Evolutionary conservation across 2,113 vertebrate genomes (phyloP), one percentile per base, ranked within the genome.

Genomic region (Callaeas wilsoni): DNA sequence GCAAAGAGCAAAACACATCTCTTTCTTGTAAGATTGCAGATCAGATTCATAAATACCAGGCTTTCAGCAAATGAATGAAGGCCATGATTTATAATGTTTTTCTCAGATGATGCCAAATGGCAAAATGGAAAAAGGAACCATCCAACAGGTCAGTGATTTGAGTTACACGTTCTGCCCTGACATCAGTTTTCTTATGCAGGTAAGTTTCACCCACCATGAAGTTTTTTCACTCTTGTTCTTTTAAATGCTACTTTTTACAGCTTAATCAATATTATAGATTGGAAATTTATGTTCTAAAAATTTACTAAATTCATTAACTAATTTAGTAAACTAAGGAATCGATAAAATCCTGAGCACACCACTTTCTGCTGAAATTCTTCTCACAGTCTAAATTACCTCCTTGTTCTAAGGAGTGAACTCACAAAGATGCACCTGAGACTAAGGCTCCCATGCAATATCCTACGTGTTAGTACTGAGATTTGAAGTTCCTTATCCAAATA

Each of bases 401-500:
- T n/a, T n/a, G 1, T 46, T 90, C 74, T 55, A 70, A 39, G 46
- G 20, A 17, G 22, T 3, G 19, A 88, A 19, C 9, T 70, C 13
- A 16, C 8, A 56, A 52, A 67, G 17, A 9, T 3, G 4, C 8
- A 25, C 26, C 18, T 1, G 3, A 33, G 16, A 12, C 20, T 9
- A 15, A 17, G 13, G 39, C 4, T 63, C 71, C 56, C 22, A 15
- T 0, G 29, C 23, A 25, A 22, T 5, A 13, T 6, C 23, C 50
- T 8, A 6, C 7, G 7, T 32, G 41, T 21, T 6, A 32, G 21
- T 4, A 15, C 17, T 1, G 5, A 73, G 26, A 73, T 47, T 23
- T 39, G 10, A 16, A 60, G 16, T 6, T 50, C 41, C 49, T 13
- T 30, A 52, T 5, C 5, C 6, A 2, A 68, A 41, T 0, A 6